phyloP scores from a whole-genome alignment of 2,113 vertebrate genomes.

The Macrotis lagotis region DNA sequence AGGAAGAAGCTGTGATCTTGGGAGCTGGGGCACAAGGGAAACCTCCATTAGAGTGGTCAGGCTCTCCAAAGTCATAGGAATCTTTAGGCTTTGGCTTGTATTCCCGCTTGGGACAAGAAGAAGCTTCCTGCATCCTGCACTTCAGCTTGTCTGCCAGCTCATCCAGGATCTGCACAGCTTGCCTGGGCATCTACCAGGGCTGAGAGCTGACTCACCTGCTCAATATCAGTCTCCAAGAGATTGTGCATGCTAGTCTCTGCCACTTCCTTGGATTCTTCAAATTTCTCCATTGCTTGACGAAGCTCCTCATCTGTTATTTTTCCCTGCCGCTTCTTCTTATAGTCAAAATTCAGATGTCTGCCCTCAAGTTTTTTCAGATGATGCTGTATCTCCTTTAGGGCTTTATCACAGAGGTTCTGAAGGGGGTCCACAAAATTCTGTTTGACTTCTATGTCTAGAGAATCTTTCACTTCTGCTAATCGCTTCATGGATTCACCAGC shows the following conservation, averaged over 20 bases:
- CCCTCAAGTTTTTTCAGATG: slow-evolving; percentile 98
- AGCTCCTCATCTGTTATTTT: slow-evolving; percentile 96
- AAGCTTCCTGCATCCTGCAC: slow-evolving; percentile 91
- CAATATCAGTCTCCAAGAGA: slow-evolving; percentile 96
- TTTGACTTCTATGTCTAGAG: slow-evolving; percentile 97
- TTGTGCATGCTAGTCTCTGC: slow-evolving; percentile 99
- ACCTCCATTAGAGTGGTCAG: slow-evolving; percentile 93
- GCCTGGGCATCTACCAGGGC: slow-evolving; percentile 95
- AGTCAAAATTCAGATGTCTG: slow-evolving; percentile 96
- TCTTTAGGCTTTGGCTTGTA: slow-evolving; percentile 94
- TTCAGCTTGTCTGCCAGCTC: slow-evolving; percentile 94
- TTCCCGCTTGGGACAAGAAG: slow-evolving; percentile 90
- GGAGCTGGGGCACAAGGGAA: slow-evolving; percentile 85
- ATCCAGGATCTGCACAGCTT: slow-evolving; percentile 95
- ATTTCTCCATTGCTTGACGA: slow-evolving; percentile 97
- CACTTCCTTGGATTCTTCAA: slow-evolving; percentile 98
- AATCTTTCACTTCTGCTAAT: slow-evolving; percentile 97
- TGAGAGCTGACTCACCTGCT: slow-evolving; percentile 98
- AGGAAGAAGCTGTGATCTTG: slow-evolving; percentile 86
- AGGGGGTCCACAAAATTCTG: slow-evolving; percentile 99
- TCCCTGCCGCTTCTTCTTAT: slow-evolving; percentile 98
- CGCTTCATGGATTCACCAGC: slow-evolving; percentile 96
- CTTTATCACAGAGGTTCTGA: slow-evolving; percentile 96
- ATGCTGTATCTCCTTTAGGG: slow-evolving; percentile 99
- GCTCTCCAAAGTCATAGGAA: slow-evolving; percentile 88